A percentile compares a stretch with the other conserved stretches of the same genome.
Evolutionary conservation across 2,888 invertebrate genomes (phyloP).

Genomic region (Cotesia congregata): DNA sequence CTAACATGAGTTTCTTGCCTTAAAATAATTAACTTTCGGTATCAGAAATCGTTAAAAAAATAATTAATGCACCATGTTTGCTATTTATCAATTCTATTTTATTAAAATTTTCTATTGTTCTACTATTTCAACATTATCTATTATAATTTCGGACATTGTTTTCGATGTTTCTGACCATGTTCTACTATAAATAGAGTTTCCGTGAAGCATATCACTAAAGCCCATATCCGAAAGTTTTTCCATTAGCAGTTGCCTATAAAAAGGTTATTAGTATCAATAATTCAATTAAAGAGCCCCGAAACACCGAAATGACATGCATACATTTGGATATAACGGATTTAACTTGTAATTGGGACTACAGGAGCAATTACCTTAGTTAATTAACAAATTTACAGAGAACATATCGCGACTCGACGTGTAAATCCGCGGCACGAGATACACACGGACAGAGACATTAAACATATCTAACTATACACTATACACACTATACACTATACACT

Average conservation of each 20-base stretch:
- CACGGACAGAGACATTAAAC: not conserved
- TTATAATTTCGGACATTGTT: too few species aligned
- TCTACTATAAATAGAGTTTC: too few species aligned
- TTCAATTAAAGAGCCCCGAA: not conserved
- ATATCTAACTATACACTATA: not conserved
- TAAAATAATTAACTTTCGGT: too few species aligned
- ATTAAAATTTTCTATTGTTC: too few species aligned
- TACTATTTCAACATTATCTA: too few species aligned
- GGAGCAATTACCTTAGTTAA: conserved; percentile 67
- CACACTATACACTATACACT: not conserved
- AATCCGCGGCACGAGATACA: conserved; percentile 49
- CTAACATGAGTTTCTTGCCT: too few species aligned
- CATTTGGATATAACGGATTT: conserved; percentile 17
- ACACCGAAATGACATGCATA: conserved; percentile 8
- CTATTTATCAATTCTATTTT: too few species aligned
- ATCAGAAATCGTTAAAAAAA: too few species aligned
- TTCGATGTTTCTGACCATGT: too few species aligned
- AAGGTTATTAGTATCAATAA: not conserved
- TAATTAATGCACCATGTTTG: too few species aligned
- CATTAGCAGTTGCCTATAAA: not conserved
- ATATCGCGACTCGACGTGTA: conserved; percentile 48
- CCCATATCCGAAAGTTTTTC: too few species aligned
- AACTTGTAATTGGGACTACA: conserved; percentile 35
- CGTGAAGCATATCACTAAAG: too few species aligned
- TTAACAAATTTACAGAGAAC: conserved; percentile 67